Percentiles rank a stretch among this genome's conserved stretches.
Evolutionary conservation across 1,140 invertebrate genomes (phyloP).

Genomic region (Euwallacea similis): DNA sequence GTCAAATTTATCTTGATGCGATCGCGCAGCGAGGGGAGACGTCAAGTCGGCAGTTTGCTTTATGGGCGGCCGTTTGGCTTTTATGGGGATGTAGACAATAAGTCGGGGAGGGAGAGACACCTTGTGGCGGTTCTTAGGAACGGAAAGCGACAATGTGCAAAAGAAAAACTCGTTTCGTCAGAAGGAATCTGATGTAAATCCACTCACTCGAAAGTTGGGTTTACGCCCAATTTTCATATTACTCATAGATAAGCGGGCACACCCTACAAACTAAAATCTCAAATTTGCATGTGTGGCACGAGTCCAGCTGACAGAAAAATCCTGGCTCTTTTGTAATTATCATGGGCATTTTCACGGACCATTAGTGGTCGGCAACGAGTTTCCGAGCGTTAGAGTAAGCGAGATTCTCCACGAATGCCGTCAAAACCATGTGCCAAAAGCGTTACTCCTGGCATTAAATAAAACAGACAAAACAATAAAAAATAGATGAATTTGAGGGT

Average conservation of each 20-base stretch:
- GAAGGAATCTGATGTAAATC: too few species aligned
- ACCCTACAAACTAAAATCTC: too few species aligned
- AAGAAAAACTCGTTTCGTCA: too few species aligned
- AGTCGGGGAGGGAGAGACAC: not conserved
- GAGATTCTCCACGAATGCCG: too few species aligned
- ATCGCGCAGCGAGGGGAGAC: not conserved
- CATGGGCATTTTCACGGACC: conserved; percentile 24
- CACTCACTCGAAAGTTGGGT: too few species aligned
- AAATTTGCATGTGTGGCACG: not conserved
- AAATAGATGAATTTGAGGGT: too few species aligned
- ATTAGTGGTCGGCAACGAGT: conserved; percentile 17
- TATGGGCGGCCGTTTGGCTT: conserved; percentile 13
- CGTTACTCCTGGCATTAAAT: too few species aligned
- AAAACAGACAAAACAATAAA: too few species aligned
- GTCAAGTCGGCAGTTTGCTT: conserved; percentile 9
- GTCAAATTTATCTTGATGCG: conserved; percentile 27
- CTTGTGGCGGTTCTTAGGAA: too few species aligned
- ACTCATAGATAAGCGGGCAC: not conserved
- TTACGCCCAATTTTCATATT: not conserved
- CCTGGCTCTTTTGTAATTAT: conserved; percentile 19
- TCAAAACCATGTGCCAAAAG: too few species aligned
- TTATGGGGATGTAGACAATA: conserved; percentile 23
- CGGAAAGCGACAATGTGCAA: too few species aligned
- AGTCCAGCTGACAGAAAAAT: conserved; percentile 12
- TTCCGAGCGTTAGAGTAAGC: not conserved